Percentiles rank a stretch among this genome's conserved stretches.
phyloP scores from a whole-genome alignment of 2,888 invertebrate genomes.

The Altica lythri region DNA sequence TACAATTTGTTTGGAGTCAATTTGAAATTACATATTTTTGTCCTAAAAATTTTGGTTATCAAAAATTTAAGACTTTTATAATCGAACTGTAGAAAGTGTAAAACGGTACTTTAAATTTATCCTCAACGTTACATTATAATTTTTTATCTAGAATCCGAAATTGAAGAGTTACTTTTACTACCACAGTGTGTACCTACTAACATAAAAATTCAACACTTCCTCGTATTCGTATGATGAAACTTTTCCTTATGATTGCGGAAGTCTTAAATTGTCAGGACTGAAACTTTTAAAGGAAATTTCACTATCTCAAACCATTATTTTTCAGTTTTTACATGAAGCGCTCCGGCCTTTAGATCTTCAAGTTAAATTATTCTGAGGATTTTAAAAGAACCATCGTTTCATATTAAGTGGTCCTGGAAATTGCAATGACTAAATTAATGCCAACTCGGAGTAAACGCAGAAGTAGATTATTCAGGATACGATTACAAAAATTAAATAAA shows the following conservation, averaged over 20 bases:
- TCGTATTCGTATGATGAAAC: slow-evolving; percentile 28
- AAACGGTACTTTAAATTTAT: too few relatives aligned
- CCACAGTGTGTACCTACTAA: slow-evolving; percentile 9
- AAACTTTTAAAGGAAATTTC: slow-evolving; percentile 33
- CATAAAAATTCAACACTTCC: slow-evolving; percentile 28
- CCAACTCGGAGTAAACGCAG: too few relatives aligned
- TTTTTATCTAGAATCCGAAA: too few relatives aligned
- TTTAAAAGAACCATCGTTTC: slow-evolving; percentile 20
- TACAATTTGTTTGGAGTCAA: too few relatives aligned
- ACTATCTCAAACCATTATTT: slow-evolving; percentile 32
- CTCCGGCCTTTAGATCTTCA: background rate
- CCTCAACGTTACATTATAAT: too few relatives aligned
- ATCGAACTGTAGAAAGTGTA: too few relatives aligned
- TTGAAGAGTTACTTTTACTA: too few relatives aligned
- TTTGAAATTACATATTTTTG: too few relatives aligned
- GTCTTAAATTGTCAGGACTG: slow-evolving; percentile 27
- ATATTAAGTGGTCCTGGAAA: slow-evolving; percentile 19
- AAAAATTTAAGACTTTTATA: too few relatives aligned
- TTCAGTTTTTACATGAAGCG: slow-evolving; percentile 21
- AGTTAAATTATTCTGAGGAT: slow-evolving; percentile 16
- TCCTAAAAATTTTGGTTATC: too few relatives aligned
- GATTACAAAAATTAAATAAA: too few relatives aligned
- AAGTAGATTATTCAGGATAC: too few relatives aligned
- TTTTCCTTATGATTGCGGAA: slow-evolving; percentile 31
- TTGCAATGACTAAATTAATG: slow-evolving; percentile 26